Conservation (phyloP, 1,140 invertebrate genomes). For the Drosophila arawakana region DNA sequence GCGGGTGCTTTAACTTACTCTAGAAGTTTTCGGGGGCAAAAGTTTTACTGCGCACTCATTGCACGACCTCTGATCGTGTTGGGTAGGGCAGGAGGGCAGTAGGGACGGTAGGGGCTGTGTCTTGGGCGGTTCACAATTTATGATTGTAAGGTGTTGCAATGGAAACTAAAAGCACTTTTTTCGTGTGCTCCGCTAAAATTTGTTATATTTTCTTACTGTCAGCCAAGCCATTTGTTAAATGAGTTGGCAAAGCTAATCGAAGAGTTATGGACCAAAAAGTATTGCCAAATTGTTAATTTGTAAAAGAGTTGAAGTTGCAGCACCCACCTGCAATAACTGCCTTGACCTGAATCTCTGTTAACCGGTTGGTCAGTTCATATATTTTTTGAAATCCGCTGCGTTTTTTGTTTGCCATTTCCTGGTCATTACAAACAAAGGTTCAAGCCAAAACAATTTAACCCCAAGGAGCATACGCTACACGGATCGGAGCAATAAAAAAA, state of each 20-base stretch:
- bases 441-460: slow-evolving; percentile 61
- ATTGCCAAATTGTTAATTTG: slow-evolving; percentile 21
- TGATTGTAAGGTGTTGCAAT: slow-evolving; percentile 81
- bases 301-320: slow-evolving; percentile 11
- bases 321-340: slow-evolving; percentile 29
- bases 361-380: slow-evolving; percentile 4
- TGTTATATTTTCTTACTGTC: slow-evolving; percentile 80
- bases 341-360: slow-evolving; percentile 53
- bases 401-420: slow-evolving; percentile 28
- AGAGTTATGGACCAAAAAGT: slow-evolving; percentile 58
- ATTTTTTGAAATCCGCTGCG: not conserved
- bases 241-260: slow-evolving; percentile 81
- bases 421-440: slow-evolving; percentile 54
- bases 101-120: slow-evolving; percentile 9
- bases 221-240: slow-evolving; percentile 79
- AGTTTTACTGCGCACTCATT: slow-evolving; percentile 49
- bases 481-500: slow-evolving; percentile 71
- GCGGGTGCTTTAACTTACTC: slow-evolving; percentile 80
- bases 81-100: slow-evolving; percentile 2
- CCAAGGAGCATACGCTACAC: slow-evolving; percentile 49
- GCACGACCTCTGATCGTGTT: slow-evolving; percentile 12
- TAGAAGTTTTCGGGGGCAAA: slow-evolving; percentile 60
- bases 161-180: slow-evolving; percentile 56
- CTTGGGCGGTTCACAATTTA: slow-evolving; percentile 60
- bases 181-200: slow-evolving; percentile 55